Percentiles rank a stretch among this genome's conserved stretches.
These are phyloP conservation scores for Moxostoma hubbsi DNA, from an alignment of 2,797 vertebrate species.

Conservation along the genomic window DNA sequence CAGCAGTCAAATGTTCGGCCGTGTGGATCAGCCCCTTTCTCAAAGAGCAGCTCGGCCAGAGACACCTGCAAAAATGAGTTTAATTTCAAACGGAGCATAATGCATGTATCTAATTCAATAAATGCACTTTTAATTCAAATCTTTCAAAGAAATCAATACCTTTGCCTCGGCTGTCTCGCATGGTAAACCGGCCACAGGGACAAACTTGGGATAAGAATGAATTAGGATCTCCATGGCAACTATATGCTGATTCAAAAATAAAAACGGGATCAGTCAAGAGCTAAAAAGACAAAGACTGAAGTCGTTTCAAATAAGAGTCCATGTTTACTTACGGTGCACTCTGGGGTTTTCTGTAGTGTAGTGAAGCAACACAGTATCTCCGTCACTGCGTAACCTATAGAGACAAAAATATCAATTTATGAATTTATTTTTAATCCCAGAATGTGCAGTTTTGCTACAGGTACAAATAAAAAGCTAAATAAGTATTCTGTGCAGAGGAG, in stretches of 20 bases:
- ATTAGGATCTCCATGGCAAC: conserved; percentile 91
- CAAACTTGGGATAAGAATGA: conserved; percentile 87
- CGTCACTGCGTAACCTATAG: conserved; percentile 87
- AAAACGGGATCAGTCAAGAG: neutral
- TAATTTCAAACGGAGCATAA: neutral
- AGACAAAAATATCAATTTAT: neutral
- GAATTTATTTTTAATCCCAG: too few relatives aligned
- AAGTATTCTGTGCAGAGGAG: too few relatives aligned
- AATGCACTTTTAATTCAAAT: too few relatives aligned
- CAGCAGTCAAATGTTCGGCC: conserved; percentile 73
- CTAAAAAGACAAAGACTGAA: neutral
- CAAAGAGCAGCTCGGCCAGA: conserved; percentile 87
- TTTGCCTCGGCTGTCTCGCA: conserved; percentile 83
- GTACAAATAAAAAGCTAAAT: too few relatives aligned
- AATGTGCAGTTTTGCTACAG: too few relatives aligned
- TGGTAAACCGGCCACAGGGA: conserved; percentile 83
- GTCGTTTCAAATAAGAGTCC: neutral
- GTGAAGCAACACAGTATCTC: conserved; percentile 82
- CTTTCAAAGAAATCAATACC: conserved; percentile 61
- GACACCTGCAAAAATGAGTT: conserved; percentile 72
- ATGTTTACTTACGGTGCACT: conserved; percentile 88
- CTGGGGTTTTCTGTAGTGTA: conserved; percentile 91
- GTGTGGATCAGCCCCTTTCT: conserved; percentile 88
- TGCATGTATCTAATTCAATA: neutral
- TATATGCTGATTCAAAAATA: conserved; percentile 69